Evolutionary conservation across 2,888 invertebrate genomes (phyloP), one percentile per base, ranked within the genome.

Genomic region (Hyposoter didymator): DNA sequence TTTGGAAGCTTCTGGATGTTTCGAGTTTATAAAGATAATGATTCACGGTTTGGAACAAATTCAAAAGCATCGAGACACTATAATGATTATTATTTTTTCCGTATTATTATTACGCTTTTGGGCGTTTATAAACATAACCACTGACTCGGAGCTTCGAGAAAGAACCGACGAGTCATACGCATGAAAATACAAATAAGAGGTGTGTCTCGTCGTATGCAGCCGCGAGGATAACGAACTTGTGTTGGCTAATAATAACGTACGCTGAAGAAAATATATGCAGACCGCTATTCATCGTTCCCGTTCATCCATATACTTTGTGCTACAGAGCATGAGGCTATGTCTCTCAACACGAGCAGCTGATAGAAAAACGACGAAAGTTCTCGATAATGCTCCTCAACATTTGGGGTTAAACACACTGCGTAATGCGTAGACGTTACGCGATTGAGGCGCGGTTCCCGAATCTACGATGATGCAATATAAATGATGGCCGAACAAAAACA

Each of bases 321-420:
- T 69, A 47, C 4, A 69, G 69, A 8, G 45, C 69, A 28, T 17
- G 22, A 14, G 8, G 14, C 55, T n/a, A n/a, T 22, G 12, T 22
- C 10, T 66, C 6, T 64, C n/a, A 1, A 39, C 66, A 43, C 4
- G 14, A 47, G 47, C 28, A 47, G 28, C 14, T 47, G 69, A 19
- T 22, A 12, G 67, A 22, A 59, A 59, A 14, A 17, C 47, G 28
- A 47, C 69, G 69, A 69, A 69, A 0, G 69, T 47, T 69, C 69
- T 69, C 28, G 47, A 47, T 10, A 7, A 17, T n/a, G 69, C 47
- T 47, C 69, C 28, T 14, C 45, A 69, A 69, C 10, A 45, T 28
- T 22, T 2, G 22, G 12, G 19, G 66, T 10, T 19, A 22, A n/a
- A 43, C 14, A 43, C 43, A 19, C 22, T 19, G 28, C 35, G 43